These are phyloP conservation scores for Tinea pellionella DNA, from an alignment of 2,888 invertebrate species.

Conservation along the genomic window DNA sequence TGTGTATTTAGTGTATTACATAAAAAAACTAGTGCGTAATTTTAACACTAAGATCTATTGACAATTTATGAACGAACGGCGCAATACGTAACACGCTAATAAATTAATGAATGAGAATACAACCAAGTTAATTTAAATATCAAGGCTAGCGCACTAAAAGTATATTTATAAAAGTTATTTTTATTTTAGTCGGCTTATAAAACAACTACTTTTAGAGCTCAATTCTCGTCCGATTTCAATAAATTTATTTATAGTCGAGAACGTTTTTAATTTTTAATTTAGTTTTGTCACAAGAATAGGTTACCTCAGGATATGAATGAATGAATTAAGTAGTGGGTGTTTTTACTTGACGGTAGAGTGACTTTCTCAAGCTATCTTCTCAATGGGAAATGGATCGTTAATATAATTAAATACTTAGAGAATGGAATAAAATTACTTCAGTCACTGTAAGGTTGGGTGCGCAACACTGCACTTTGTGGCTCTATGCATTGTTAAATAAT, in stretches of 20 bases:
- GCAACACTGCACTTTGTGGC: not conserved
- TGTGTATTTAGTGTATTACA: no score
- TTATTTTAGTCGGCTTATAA: constrained; percentile 24
- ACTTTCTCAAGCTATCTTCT: constrained; percentile 28
- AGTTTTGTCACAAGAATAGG: not conserved
- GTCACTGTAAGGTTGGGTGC: not conserved
- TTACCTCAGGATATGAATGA: constrained; percentile 34
- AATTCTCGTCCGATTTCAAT: not conserved
- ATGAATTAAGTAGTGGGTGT: constrained; percentile 29
- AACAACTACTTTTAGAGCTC: constrained; percentile 31
- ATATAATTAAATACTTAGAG: not conserved
- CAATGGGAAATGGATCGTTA: not conserved
- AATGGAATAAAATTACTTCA: not conserved
- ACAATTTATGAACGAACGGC: not conserved
- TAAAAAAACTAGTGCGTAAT: no score
- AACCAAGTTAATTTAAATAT: constrained; percentile 33
- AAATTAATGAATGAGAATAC: constrained; percentile 54
- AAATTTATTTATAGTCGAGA: no score
- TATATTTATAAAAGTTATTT: not conserved
- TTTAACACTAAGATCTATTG: no score
- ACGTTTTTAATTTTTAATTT: not conserved
- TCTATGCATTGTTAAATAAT: not conserved
- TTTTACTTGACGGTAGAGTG: constrained; percentile 32
- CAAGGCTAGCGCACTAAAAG: constrained; percentile 21
- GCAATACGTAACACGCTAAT: not conserved